These are phyloP conservation scores for Myzus persicae DNA, from an alignment of 1,140 invertebrate species.

Conservation along the genomic window DNA sequence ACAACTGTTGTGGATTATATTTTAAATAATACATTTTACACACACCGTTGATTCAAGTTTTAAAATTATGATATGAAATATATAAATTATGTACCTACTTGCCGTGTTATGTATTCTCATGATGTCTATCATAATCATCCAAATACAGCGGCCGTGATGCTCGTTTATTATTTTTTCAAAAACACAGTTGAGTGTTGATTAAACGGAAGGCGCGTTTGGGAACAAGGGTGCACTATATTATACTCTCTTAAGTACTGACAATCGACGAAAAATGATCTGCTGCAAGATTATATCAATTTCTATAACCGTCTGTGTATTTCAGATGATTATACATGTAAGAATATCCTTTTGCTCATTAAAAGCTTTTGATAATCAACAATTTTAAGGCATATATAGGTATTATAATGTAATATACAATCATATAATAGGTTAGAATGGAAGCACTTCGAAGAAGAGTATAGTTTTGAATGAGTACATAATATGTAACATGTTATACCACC, in stretches of 20 bases:
- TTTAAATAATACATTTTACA: neutral
- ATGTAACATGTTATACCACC: too few species aligned
- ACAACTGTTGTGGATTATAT: neutral
- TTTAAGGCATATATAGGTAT: too few species aligned
- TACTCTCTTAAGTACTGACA: neutral
- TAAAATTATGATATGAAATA: neutral
- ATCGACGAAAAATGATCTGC: neutral
- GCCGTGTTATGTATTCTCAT: neutral
- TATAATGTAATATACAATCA: too few species aligned
- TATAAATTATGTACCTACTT: neutral
- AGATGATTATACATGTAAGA: neutral
- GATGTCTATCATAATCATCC: neutral
- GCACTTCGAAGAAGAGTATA: too few species aligned
- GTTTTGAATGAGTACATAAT: too few species aligned
- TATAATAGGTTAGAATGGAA: too few species aligned
- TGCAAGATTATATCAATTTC: neutral
- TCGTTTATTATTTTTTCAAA: neutral
- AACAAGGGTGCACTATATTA: neutral
- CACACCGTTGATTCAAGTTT: neutral
- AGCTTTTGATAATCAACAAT: too few species aligned
- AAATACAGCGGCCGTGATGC: neutral
- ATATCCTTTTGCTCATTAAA: too few species aligned
- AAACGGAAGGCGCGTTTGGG: neutral
- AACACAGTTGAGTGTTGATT: neutral
- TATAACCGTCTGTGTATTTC: neutral